phyloP scores from a whole-genome alignment of 2,888 invertebrate genomes.

The Drosophila pseudotakahashii region DNA sequence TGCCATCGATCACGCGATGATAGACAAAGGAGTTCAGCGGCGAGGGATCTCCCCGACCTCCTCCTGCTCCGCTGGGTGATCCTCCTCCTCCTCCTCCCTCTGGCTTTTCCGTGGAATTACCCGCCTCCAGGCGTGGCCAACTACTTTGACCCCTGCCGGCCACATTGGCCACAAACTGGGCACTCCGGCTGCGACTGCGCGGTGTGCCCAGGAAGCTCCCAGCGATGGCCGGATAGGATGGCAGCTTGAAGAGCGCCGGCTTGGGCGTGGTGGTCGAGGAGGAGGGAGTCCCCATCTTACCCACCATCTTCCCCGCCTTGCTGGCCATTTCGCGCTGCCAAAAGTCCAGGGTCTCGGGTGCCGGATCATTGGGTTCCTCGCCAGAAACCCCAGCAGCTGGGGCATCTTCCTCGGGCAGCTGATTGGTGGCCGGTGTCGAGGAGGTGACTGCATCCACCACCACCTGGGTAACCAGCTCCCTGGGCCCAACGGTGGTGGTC shows the following conservation, averaged over 20 bases:
- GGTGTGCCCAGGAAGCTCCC: conserved; percentile 76
- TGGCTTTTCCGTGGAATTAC: conserved; percentile 8
- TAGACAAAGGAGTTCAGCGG: conserved; percentile 82
- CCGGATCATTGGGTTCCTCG: conserved; percentile 60
- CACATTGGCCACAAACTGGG: conserved; percentile 80
- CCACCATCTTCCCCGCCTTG: conserved; percentile 35
- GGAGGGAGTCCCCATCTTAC: background rate
- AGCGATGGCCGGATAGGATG: conserved; percentile 75
- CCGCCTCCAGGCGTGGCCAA: conserved; percentile 30
- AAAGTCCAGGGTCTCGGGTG: conserved; percentile 38
- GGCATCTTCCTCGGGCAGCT: conserved; percentile 78
- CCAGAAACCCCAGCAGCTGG: background rate
- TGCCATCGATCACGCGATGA: conserved; percentile 82
- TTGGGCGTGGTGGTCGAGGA: conserved; percentile 53
- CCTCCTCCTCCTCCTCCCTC: conserved; percentile 9
- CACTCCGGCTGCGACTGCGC: conserved; percentile 74
- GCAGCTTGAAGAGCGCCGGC: conserved; percentile 72
- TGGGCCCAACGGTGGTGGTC: conserved; percentile 1
- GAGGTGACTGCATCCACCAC: too few relatives aligned
- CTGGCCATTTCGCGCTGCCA: conserved; percentile 73
- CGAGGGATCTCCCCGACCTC: conserved; percentile 38
- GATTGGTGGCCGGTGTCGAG: conserved; percentile 52
- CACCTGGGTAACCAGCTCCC: background rate
- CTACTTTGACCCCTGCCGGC: conserved; percentile 59
- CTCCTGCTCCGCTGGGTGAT: background rate